Base-by-base conservation (phyloP, 1,140 invertebrate species). In the Caenorhabditis latens region DNA sequence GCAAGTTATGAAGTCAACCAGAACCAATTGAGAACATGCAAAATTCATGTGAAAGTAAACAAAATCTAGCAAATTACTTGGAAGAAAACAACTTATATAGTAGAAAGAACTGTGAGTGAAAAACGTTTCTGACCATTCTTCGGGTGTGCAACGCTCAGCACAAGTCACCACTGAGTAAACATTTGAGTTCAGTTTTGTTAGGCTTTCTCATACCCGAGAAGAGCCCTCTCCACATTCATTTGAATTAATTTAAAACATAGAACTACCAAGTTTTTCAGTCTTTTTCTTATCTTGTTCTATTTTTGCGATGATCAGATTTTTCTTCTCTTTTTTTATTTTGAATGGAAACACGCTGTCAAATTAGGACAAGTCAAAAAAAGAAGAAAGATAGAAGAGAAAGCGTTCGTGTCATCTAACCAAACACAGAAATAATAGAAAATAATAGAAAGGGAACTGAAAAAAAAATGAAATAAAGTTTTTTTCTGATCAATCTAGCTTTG, bases 121-220 rank as follows among this genome's bases (percentile, higher is more conserved):
- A 71, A 46, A 43, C 21, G 40, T 40, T 71, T 43, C 19, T 71
- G 65, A 71, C 65, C 65, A 71, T 71, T 71, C 65, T 71, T 71
- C 65, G 65, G 16, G 65, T 63, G 65, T 71, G 65, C 65, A 71
- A 7, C 40, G 42, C 65, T 71, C 65, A 71, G 21, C 61, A 63
- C 61, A 16, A 63, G 21, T 19, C 21, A 11, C 42, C 46, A 42
- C 65, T 71, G 65, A 46, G 65, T n/a, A 71, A 71, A 71, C 65
- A 71, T 6, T 71, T 43, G 13, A 16, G 40, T 19, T 63, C 19
- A 21, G 19, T 24, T 63, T 32, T n/a, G 55, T 58, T 32, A 32
- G 32, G 32, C 32, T 32, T 32, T 2, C 32, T 58, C 55, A 13
- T 16, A 16, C 50, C 50, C 50, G 50, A 53, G 50, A 53, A 53